phyloP scores from a whole-genome alignment of 2,797 vertebrate species.

The Austrolebias charrua region DNA sequence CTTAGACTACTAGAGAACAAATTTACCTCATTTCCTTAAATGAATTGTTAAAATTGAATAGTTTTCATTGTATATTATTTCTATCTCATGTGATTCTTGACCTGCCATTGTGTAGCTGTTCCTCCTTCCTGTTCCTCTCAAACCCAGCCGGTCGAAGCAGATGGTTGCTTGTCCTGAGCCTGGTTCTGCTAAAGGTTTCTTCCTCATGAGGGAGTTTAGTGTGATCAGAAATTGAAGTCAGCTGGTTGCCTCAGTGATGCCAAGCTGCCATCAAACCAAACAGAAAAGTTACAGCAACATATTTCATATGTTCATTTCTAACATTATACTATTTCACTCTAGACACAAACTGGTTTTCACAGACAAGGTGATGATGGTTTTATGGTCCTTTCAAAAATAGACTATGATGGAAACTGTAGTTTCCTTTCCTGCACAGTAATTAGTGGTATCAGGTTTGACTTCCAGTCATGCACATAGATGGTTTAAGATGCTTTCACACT shows the following conservation, averaged over 20 bases:
- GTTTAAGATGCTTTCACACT: no score
- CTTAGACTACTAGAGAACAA: no score
- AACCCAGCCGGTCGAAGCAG: no score
- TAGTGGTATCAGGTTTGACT: background rate
- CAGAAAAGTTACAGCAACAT: conserved; percentile 29
- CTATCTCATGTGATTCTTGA: no score
- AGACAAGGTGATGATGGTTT: background rate
- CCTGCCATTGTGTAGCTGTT: no score
- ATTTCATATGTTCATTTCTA: conserved; percentile 9
- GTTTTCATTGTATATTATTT: no score
- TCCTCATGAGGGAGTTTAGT: background rate
- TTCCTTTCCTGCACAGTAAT: background rate
- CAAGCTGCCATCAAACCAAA: conserved; percentile 33
- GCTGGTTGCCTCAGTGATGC: conserved; percentile 39
- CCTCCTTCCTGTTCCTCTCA: no score
- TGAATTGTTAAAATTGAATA: no score
- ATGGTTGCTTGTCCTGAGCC: no score
- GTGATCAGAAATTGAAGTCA: conserved; percentile 44
- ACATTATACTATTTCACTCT: background rate
- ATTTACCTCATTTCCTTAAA: no score
- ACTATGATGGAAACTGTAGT: background rate
- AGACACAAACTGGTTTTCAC: conserved; percentile 7
- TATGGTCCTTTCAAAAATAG: background rate
- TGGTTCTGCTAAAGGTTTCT: no score
- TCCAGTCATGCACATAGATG: background rate